Base-by-base conservation (phyloP, 2,797 vertebrate species). In the Helostoma temminkii region DNA sequence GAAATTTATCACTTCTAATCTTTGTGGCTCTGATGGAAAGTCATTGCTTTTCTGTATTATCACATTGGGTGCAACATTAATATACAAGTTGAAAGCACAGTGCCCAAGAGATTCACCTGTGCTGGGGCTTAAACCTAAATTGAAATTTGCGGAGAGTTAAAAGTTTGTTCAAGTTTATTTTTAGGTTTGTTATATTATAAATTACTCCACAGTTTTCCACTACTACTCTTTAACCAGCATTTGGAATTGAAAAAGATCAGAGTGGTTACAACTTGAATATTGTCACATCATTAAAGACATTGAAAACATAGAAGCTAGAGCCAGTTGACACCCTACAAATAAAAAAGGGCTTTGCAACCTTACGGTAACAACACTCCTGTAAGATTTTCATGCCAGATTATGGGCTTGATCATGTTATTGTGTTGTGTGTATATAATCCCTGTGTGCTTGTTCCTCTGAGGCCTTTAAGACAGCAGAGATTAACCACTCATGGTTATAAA, bases 1-100 rank as follows among this genome's bases (percentile, higher is more conserved):
- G 66, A 75, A 71, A 78, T 78, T 50, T 53, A 78, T 87, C 72
- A 68, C 30, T 66, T 68, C 54, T 43, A 62, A 72, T 81, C 67
- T 67, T 41, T 60, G 48, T 50, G 69, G 30, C 58, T 76, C 22
- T 58, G 49, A 68, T 62, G 28, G 57, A 10, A 61, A 61, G 19
- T 42, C 43, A 56, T 28, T 48, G 34, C 49, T 14, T 59, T 64
- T 60, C 24, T 58, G 14, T 41, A 34, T 53, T 49, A 73, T 59
- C 34, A 12, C 18, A 41, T 9, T 34, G 32, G 16, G 52, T 56
- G 50, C 22, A 9, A n/a, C 37, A 64, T 47, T 42, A 15, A 63
- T 62, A 66, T 76, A 24, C 18, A 59, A 2, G 1, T 16, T 57
- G 32, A 52, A 57, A 64, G 32, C 48, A 16, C 26, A 61, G n/a